Evolutionary conservation across 2,888 invertebrate genomes (phyloP), one percentile per base, ranked within the genome.

Genomic region (Caradrina clavipalpis): DNA sequence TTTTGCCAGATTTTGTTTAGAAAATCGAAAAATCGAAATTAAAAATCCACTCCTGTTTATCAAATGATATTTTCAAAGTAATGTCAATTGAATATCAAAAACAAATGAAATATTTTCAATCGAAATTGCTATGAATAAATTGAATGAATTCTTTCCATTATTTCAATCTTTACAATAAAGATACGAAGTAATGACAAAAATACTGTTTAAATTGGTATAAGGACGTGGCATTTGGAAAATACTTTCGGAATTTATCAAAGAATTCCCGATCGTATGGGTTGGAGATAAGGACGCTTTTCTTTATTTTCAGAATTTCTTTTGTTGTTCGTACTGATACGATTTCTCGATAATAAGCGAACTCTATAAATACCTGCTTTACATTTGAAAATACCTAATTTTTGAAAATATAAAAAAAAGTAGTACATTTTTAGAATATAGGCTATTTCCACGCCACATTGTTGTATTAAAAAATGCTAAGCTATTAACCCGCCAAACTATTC

Each of bases 191-290:
- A 50, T 19, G 22, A 62, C 11, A 39, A n/a, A 26, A 65, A 62
- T 11, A 39, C 13, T 15, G 39, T 39, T 5, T 17, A 17, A 45
- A 45, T 49, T 17, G 19, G 10, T n/a, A n/a, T 49, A 53, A n/a
- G 21, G 31, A 21, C 31, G 13, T 11, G 21, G 13, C 21, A 53
- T 67, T 64, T 26, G 13, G 39, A 26, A 39, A 72, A 70, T 61
- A 6, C 13, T n/a, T 31, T 42, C 10, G 39, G 39, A 42, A 47
- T 54, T 54, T 31, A 10, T 42, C 47, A 54, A 72, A 72, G 61
- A 39, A 72, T 61, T 61, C 21, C 8, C 53, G 26, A 54, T 72
- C 54, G 54, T 54, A 70, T 62, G 54, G 61, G 53, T 69, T 47
- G 47, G n/a, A 15, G 10, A 22, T 4, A 15, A 39, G 15, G 8